A percentile compares a stretch with the other conserved stretches of the same genome.
These are phyloP conservation scores for Podilymbus podiceps DNA, from an alignment of 2,113 vertebrate species.

Conservation along the genomic window DNA sequence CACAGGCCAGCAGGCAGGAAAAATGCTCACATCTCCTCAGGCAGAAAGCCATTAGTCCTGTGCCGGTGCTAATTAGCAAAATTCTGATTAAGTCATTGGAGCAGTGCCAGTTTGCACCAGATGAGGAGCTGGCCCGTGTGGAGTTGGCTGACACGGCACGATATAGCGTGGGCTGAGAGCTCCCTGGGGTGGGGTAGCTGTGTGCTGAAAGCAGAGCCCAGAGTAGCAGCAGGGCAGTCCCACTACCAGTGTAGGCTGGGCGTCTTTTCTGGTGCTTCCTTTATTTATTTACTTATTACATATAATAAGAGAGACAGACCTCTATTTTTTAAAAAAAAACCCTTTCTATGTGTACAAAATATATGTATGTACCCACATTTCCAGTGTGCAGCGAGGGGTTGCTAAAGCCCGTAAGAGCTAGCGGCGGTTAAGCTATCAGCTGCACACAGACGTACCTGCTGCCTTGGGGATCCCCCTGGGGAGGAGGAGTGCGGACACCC, in stretches of 20 bases:
- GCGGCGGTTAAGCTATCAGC: not conserved
- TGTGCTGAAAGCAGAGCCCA: not conserved
- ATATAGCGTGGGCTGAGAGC: fast-evolving
- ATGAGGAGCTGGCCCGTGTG: not conserved
- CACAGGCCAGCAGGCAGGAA: slow-evolving; percentile 40
- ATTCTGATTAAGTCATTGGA: slow-evolving; percentile 42
- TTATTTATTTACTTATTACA: not conserved
- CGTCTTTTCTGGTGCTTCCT: not conserved
- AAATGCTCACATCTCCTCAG: not conserved
- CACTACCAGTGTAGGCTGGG: not conserved
- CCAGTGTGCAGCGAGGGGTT: not conserved
- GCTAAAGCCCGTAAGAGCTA: not conserved
- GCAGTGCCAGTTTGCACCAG: not conserved
- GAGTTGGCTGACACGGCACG: not conserved
- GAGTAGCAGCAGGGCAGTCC: not conserved
- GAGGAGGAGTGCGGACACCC: not conserved
- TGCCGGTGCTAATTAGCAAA: slow-evolving; percentile 35
- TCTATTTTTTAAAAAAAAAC: no score
- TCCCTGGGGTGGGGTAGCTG: not conserved
- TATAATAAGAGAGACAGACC: no score
- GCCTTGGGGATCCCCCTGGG: not conserved
- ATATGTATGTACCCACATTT: fast-evolving
- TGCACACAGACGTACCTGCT: not conserved
- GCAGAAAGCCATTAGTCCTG: slow-evolving; percentile 3
- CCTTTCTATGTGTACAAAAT: not conserved